Evolutionary conservation across 1,140 invertebrate genomes (phyloP), one percentile per base, ranked within the genome.

Genomic region (Hycleus phaleratus): DNA sequence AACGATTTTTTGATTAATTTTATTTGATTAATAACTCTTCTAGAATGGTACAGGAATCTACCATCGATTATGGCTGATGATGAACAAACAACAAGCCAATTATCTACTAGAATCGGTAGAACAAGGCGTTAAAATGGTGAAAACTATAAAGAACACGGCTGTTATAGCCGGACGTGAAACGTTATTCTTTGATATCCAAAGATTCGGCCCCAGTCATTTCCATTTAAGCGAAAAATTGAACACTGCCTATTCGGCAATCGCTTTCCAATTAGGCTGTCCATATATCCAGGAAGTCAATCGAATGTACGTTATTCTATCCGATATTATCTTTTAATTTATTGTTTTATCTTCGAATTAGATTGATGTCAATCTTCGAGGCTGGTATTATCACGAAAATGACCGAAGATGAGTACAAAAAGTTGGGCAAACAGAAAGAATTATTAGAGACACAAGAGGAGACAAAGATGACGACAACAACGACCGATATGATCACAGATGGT

Each of bases 11-110:
- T 3, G 4, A 53, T 38, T 38, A 58, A 40, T 32, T 39, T 38
- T 9, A 26, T 52, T 43, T 44, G 3, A 3, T 1, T 24, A 43
- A 44, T 42, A 8, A 25, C 52, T 42, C 56, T 66, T 67, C 49
- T 58, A 84, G 82, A 86, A 87, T 71, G 84, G 84, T n/a, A 86
- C 84, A n/a, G 85, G 84, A 38, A 76, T 85, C 39, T 86, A 85
- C 60, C 78, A 80, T 1, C 76, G 79, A 57, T 73, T 87, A 5
- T 85, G 83, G 73, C 71, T 78, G 0, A 63, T 83, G 10, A 86
- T 86, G 83, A 74, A 77, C 18, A 72, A 73, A 8, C 81, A 82
- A 64, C 68, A 75, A 40, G 68, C 74, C 2, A 49, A 66, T 32
- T 81, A 79, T 66, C 72, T 81, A 2, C 78, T 86, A 7, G 76